These are phyloP conservation scores for Phrynocephalus forsythii DNA, from an alignment of 2,797 vertebrate species.

Conservation along the genomic window DNA sequence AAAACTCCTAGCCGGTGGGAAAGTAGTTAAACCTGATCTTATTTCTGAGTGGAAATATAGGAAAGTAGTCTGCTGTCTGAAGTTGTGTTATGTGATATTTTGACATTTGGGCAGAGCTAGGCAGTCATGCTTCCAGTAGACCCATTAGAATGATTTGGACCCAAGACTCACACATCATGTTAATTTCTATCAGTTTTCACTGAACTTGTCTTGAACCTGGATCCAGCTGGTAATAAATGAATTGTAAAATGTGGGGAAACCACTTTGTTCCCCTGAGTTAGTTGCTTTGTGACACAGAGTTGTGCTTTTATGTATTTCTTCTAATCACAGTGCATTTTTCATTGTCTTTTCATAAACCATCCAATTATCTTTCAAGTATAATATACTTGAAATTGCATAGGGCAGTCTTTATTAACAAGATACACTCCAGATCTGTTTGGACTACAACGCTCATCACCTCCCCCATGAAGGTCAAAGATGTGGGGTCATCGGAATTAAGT, in stretches of 20 bases:
- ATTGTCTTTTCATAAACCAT: background rate
- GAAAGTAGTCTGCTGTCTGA: too few relatives aligned
- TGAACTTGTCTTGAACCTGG: background rate
- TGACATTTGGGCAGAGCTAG: too few relatives aligned
- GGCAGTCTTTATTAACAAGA: background rate
- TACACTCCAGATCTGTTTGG: background rate
- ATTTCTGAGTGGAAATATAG: too few relatives aligned
- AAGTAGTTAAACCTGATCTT: too few relatives aligned
- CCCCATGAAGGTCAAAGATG: background rate
- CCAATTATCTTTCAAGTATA: background rate
- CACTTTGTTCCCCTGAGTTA: background rate
- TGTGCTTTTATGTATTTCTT: background rate
- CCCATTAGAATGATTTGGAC: too few relatives aligned
- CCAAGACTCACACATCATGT: too few relatives aligned
- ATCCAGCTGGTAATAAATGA: background rate
- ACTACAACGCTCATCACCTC: background rate
- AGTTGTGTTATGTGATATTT: too few relatives aligned
- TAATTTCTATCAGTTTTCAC: background rate
- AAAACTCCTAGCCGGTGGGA: too few relatives aligned
- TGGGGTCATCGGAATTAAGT: background rate
- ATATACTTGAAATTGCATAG: background rate
- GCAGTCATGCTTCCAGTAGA: too few relatives aligned
- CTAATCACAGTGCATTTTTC: background rate
- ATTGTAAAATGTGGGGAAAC: too few relatives aligned
- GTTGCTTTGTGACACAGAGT: background rate